Percentiles rank a stretch among this genome's conserved stretches.
These are phyloP conservation scores for Physella acuta DNA, from an alignment of 1,140 invertebrate species.

Conservation along the genomic window DNA sequence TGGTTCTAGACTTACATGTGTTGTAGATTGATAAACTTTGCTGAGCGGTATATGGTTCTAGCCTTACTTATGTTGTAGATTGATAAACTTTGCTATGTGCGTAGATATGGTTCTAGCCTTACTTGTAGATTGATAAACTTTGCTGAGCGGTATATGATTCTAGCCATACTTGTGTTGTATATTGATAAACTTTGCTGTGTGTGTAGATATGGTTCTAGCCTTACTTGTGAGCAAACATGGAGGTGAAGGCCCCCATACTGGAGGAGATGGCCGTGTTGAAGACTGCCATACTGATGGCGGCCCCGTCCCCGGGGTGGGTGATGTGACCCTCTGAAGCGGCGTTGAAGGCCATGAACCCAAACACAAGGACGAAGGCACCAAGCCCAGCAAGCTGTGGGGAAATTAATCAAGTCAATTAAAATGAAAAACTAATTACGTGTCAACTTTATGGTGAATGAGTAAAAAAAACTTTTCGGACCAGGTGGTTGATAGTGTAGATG, in stretches of 20 bases:
- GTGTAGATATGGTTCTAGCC: no score
- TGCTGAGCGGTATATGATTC: slow-evolving; percentile 18
- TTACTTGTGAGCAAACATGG: slow-evolving; percentile 46
- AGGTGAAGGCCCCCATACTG: slow-evolving; percentile 58
- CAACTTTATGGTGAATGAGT: neutral
- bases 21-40: no score
- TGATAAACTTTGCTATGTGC: no score
- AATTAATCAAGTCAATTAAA: neutral
- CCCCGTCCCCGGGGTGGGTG: slow-evolving; percentile 60
- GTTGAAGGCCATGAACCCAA: slow-evolving; percentile 69
- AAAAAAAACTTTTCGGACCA: neutral
- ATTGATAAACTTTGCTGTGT: no score
- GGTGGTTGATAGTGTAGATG: no score
- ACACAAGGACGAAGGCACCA: slow-evolving; percentile 66
- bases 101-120: no score
- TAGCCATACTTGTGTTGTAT: no score
- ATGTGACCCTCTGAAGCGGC: slow-evolving; percentile 65
- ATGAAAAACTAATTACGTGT: neutral
- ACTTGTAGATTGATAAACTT: slow-evolving; percentile 64
- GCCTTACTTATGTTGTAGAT: no score
- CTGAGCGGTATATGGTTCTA: no score
- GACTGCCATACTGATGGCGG: slow-evolving; percentile 59
- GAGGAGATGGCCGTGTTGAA: slow-evolving; percentile 65
- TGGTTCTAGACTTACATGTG: no score
- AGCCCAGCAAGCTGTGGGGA: slow-evolving; percentile 62